Evolutionary conservation across 2,888 invertebrate species (phyloP), one percentile per base, ranked within the genome.

Genomic region (Sturmia bella): DNA sequence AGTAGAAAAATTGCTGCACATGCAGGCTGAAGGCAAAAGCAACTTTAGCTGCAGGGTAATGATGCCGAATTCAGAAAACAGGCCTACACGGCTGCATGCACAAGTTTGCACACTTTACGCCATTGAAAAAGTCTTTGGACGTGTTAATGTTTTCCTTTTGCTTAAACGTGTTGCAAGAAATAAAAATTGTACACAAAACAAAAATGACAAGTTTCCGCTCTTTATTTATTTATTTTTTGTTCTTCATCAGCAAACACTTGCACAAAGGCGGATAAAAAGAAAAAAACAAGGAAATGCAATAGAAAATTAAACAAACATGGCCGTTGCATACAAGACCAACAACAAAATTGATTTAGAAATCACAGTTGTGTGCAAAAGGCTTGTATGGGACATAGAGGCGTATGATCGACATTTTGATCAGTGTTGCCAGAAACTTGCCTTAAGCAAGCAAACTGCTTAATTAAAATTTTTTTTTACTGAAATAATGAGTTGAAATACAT

Each of bases 41-140:
- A 80, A 80, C n/a, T n/a, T n/a, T n/a, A n/a, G n/a, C n/a, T n/a
- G n/a, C n/a, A n/a, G n/a, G n/a, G n/a, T n/a, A n/a, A 66, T 70
- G 75, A 66, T 70, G 66, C 66, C 70, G 75, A 80, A 66, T 66
- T 59, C 64, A 70, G 66, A 59, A 52, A 12, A 74, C 54, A 57
- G n/a, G 66, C 48, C 56, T 12, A 50, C 21, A 37, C 43, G 63
- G 21, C 7, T 37, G n/a, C 19, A n/a, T 11, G n/a, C 19, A 27
- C 27, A 12, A 3, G 13, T 1, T n/a, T 19, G 39, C 37, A 50
- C 32, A 21, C 37, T 37, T 12, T 24, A n/a, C n/a, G 24, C 15
- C 39, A 66, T 17, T 50, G 13, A 6, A 45, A 3, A 27, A 32
- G 32, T 48, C 48, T 9, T 19, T 32, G 12, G 5, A 32, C 48